These are phyloP conservation scores for Rhaphigaster nebulosa DNA, from an alignment of 2,888 invertebrate genomes.

Conservation along the genomic window DNA sequence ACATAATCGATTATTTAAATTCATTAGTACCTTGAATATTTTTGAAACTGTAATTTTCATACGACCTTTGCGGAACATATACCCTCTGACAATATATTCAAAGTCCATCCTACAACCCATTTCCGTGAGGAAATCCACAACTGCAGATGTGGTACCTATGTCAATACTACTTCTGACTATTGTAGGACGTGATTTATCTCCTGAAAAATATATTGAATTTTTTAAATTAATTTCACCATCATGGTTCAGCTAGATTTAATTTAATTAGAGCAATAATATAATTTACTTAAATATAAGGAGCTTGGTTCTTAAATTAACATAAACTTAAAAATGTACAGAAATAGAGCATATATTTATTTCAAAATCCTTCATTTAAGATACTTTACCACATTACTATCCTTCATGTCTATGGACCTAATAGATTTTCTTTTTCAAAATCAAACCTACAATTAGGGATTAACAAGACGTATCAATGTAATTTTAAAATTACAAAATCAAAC, in stretches of 20 bases:
- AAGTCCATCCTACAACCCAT: constrained; percentile 92
- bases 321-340: not conserved
- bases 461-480: no score
- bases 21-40: constrained; percentile 79
- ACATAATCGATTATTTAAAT: not conserved
- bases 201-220: constrained; percentile 60
- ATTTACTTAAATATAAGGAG: not conserved
- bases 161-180: constrained; percentile 93
- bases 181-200: constrained; percentile 83
- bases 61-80: constrained; percentile 95
- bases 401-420: no score
- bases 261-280: not conserved
- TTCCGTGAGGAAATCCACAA: constrained; percentile 92
- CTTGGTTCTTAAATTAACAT: not conserved
- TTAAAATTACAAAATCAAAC: no score
- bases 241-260: not conserved
- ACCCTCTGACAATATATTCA: constrained; percentile 93
- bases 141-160: constrained; percentile 90
- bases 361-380: not conserved
- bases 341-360: not conserved
- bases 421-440: no score
- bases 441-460: no score
- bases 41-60: constrained; percentile 98
- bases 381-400: no score
- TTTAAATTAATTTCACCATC: not conserved